Base-by-base conservation (phyloP, 1,140 invertebrate genomes). In the Brachionus paranguensis region DNA sequence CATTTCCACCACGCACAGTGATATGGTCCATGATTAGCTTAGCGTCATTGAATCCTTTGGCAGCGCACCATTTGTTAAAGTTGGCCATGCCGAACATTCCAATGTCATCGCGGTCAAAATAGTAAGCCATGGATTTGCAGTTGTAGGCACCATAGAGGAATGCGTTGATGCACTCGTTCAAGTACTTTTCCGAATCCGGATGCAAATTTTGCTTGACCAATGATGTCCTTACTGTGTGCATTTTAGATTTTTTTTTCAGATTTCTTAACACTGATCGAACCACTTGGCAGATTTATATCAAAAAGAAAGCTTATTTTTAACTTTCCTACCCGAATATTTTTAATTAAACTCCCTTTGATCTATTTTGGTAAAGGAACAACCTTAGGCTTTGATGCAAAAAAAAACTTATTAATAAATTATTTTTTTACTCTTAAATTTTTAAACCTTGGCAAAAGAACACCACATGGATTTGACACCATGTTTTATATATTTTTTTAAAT, bases 91-190 rank as follows among this genome's bases (percentile, higher is more conserved):
- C 84, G 29, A 81, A 64, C 4, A 94, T 87, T 20, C 93, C 93
- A 6, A 94, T 91, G 87, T 94, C 93, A 85, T 93, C 92, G 53
- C 93, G 91, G 86, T 94, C 91, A 87, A 94, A 94, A 87, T 93
- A 91, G 86, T 91, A 93, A 1, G 93, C 91, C 93, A 93, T 76
- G 41, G 72, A 76, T 53, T 76, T 76, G n/a, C 72, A 76, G 4
- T 41, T 76, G 47, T 76, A 76, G 27, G 72, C 72, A 17, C 45
- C 41, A 24, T 27, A 76, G 3, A 76, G 4, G 6, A 50, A 27
- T 11, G 72, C 41, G 20, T 76, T 76, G n/a, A 76, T 76, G 6
- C 43, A 29, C 6, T 76, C 72, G 27, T 76, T 76, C 20, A 76
- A 50, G 3, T 3, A 76, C 43, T 50, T 50, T 76, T 76, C 72